A percentile compares a stretch with the other conserved stretches of the same genome.
Evolutionary conservation across 2,797 vertebrate species (phyloP).

Genomic region (Acanthornis magna): DNA sequence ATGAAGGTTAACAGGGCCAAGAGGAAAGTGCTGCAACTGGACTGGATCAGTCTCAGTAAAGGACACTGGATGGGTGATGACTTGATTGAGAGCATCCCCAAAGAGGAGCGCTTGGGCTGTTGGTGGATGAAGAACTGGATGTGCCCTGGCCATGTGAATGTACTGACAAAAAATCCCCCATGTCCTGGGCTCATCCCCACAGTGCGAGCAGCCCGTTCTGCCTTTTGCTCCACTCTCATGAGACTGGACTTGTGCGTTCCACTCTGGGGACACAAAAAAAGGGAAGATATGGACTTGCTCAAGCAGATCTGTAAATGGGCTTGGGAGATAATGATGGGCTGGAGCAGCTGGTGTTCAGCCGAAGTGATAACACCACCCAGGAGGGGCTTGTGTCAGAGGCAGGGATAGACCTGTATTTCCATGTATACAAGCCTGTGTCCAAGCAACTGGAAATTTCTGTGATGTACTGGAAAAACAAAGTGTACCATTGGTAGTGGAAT

Average conservation of each 20-base stretch:
- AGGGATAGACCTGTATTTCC: neutral
- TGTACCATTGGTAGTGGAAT: neutral
- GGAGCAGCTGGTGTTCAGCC: neutral
- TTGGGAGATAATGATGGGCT: too few species aligned
- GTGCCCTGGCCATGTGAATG: too few species aligned
- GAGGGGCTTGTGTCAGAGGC: neutral
- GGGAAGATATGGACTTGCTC: neutral
- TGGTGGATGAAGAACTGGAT: neutral
- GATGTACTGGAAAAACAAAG: neutral
- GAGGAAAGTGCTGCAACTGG: neutral
- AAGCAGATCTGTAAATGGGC: neutral
- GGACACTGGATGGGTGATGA: too few species aligned
- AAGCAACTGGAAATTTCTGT: neutral
- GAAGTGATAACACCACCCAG: neutral
- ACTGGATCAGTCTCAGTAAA: neutral
- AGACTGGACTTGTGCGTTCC: neutral
- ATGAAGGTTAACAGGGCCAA: fast-evolving
- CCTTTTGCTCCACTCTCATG: neutral
- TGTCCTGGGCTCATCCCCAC: neutral
- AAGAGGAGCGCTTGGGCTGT: too few species aligned
- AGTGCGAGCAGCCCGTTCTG: neutral
- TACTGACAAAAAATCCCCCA: neutral
- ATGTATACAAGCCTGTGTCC: neutral
- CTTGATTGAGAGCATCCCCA: neutral
- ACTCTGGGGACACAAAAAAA: neutral